phyloP scores from a whole-genome alignment of 2,797 vertebrate genomes.

The Hyperoplus immaculatus region DNA sequence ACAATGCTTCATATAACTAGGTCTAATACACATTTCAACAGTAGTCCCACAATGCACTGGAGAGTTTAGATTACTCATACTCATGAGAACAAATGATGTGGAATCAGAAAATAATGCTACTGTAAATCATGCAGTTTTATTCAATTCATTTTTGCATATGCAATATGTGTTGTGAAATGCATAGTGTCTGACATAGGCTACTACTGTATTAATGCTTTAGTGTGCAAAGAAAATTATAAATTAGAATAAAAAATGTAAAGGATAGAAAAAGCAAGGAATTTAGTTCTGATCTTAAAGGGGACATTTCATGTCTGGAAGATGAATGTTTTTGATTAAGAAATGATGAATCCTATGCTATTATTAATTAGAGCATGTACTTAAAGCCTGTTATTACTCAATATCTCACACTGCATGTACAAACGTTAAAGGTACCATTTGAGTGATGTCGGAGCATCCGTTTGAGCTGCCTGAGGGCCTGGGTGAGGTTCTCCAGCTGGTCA shows the following conservation, averaged over 20 bases:
- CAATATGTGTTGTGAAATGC: background rate
- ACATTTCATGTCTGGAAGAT: too few relatives aligned
- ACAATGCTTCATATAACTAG: constrained; percentile 1
- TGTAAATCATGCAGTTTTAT: background rate
- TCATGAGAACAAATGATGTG: background rate
- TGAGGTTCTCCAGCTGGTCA: constrained; percentile 89
- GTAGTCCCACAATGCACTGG: background rate
- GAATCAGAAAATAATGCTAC: background rate
- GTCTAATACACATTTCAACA: background rate
- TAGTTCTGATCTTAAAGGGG: background rate
- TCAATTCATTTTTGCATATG: background rate
- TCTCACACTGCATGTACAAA: background rate
- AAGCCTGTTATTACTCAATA: too few relatives aligned
- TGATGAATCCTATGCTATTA: too few relatives aligned
- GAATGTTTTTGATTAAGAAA: too few relatives aligned
- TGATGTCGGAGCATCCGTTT: constrained; percentile 84
- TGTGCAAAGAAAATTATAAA: background rate
- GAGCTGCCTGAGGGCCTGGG: constrained; percentile 85
- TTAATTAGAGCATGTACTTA: too few relatives aligned
- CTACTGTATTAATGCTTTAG: too few relatives aligned
- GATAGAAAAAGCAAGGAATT: background rate
- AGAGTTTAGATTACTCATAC: background rate
- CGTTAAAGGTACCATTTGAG: constrained; percentile 78
- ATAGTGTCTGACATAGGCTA: background rate
- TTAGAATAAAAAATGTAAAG: background rate